phyloP scores from a whole-genome alignment of 2,888 invertebrate genomes.

The Melikaiella ostensackeni region DNA sequence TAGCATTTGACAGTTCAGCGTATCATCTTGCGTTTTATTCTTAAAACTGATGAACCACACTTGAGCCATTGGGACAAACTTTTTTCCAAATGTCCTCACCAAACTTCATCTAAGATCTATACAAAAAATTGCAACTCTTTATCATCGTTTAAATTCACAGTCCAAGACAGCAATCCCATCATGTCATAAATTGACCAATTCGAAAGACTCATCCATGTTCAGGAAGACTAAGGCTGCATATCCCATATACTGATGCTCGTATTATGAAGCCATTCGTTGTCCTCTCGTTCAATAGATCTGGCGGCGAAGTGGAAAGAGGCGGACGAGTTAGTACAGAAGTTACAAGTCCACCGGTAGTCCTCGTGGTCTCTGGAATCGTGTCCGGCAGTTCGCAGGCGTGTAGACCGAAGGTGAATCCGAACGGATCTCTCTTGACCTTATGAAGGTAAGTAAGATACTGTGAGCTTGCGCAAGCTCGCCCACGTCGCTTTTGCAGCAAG shows the following conservation, averaged over 20 bases:
- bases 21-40: not conserved
- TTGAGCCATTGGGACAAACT: not conserved
- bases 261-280: slow-evolving; percentile 49
- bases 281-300: slow-evolving; percentile 35
- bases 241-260: slow-evolving; percentile 45
- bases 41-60: not conserved
- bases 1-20: not conserved
- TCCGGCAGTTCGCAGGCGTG: slow-evolving; percentile 40
- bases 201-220: not conserved
- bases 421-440: slow-evolving; percentile 52
- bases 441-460: slow-evolving; percentile 44
- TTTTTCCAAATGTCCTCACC: not conserved
- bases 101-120: no score
- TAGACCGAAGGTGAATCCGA: slow-evolving; percentile 48
- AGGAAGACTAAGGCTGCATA: not conserved
- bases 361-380: slow-evolving; percentile 51
- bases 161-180: no score
- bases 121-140: no score
- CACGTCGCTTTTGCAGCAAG: slow-evolving; percentile 70
- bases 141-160: no score
- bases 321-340: slow-evolving; percentile 55
- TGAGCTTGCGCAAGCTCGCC: slow-evolving; percentile 72
- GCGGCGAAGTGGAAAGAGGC: slow-evolving; percentile 31
- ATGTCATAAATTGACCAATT: not conserved
- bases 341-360: slow-evolving; percentile 58